Evolutionary conservation across 2,113 vertebrate species (phyloP).

Genomic region (Tonatia bakeri): DNA sequence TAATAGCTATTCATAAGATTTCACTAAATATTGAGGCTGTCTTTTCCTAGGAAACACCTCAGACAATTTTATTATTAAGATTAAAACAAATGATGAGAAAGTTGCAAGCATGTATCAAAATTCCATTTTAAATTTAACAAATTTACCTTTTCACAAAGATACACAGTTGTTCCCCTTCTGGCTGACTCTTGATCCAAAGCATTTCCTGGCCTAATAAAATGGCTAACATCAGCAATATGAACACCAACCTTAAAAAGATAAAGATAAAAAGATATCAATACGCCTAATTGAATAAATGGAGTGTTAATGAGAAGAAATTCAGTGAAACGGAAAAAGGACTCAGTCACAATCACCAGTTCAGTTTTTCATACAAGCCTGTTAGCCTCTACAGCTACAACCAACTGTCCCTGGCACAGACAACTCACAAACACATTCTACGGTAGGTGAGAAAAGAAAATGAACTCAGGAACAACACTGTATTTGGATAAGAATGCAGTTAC

Average conservation of each 20-base stretch:
- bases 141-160: slow-evolving; percentile 93
- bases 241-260: slow-evolving; percentile 89
- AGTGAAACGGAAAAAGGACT: background rate
- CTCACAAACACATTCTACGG: background rate
- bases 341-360: background rate
- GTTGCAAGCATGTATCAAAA: background rate
- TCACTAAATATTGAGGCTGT: background rate
- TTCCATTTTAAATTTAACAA: slow-evolving; percentile 7
- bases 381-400: background rate
- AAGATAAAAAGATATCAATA: background rate
- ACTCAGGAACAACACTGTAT: slow-evolving; percentile 17
- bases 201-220: slow-evolving; percentile 97
- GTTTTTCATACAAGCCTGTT: background rate
- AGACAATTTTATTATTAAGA: background rate
- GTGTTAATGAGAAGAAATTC: background rate
- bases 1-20: background rate
- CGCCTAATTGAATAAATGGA: background rate
- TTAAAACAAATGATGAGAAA: background rate
- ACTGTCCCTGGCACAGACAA: background rate
- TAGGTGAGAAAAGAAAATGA: background rate
- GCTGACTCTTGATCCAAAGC: slow-evolving; percentile 95
- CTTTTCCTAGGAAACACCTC: background rate
- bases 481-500: background rate
- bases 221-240: slow-evolving; percentile 97
- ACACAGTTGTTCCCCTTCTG: slow-evolving; percentile 95